A percentile compares a stretch with the other conserved stretches of the same genome.
Evolutionary conservation across 2,113 vertebrate genomes (phyloP).

Genomic region (Ailuropoda melanoleuca): DNA sequence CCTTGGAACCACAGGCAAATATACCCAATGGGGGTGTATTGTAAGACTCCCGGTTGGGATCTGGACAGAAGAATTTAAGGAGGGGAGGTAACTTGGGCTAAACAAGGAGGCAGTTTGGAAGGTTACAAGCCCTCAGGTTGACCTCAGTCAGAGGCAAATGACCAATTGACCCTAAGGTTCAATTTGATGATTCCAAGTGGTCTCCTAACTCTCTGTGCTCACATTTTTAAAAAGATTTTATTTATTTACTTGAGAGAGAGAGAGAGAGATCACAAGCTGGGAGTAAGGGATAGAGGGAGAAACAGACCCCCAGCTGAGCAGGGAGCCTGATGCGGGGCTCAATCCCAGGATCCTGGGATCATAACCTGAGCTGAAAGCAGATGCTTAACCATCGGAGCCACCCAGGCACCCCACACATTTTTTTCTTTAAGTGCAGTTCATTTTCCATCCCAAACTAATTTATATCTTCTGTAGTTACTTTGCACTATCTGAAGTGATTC

Average conservation of each 20-base stretch:
- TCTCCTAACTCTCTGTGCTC: not conserved
- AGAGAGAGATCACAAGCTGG: no score
- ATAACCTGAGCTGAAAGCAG: not conserved
- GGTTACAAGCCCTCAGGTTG: not conserved
- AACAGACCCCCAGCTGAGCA: no score
- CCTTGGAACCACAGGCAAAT: not conserved
- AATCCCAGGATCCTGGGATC: not conserved
- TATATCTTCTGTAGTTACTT: not conserved
- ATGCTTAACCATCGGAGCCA: not conserved
- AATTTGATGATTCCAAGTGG: not conserved
- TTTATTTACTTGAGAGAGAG: not conserved
- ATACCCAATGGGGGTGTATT: not conserved
- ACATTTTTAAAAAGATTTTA: not conserved
- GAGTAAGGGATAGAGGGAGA: no score
- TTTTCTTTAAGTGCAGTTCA: not conserved
- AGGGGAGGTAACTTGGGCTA: not conserved
- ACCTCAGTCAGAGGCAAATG: not conserved
- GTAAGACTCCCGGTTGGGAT: not conserved
- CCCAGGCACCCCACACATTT: not conserved
- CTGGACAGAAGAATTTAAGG: not conserved
- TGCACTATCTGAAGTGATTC: not conserved
- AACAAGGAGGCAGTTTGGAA: no score
- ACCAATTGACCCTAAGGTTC: not conserved
- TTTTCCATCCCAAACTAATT: not conserved
- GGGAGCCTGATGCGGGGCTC: not conserved